These are phyloP conservation scores for Merops nubicus DNA, from an alignment of 2,113 vertebrate genomes.

Conservation along the genomic window DNA sequence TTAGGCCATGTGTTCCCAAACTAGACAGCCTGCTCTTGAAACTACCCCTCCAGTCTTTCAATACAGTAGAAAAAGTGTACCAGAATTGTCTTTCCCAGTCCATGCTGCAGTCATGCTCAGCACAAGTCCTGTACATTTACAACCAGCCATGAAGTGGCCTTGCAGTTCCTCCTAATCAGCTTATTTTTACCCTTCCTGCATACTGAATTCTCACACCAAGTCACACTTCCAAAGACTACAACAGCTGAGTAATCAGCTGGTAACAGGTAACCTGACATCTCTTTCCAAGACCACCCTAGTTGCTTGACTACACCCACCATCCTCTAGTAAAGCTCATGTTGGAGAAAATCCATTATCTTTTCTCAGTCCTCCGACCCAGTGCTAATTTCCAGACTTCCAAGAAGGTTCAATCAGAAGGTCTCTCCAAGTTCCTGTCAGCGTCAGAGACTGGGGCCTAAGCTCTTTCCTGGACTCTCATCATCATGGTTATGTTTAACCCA, in stretches of 20 bases:
- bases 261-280: not conserved
- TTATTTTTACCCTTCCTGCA: not conserved
- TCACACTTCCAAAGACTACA: not conserved
- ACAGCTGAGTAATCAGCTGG: not conserved
- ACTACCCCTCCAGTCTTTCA: not conserved
- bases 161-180: not conserved
- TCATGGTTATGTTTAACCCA: not conserved
- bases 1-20: not conserved
- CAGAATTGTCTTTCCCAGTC: not conserved
- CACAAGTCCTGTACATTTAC: not conserved
- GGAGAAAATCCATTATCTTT: not conserved
- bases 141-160: not conserved
- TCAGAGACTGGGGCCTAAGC: not conserved
- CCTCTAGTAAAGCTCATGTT: not conserved
- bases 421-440: not conserved
- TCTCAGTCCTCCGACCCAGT: not conserved
- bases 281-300: not conserved
- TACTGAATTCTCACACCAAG: not conserved
- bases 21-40: not conserved
- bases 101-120: not conserved
- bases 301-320: not conserved
- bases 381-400: not conserved
- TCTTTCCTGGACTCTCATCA: not conserved
- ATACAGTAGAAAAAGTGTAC: not conserved
- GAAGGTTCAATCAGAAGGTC: not conserved